These are phyloP conservation scores for Danio jaintianensis DNA, from an alignment of 2,797 vertebrate genomes.

Conservation along the genomic window DNA sequence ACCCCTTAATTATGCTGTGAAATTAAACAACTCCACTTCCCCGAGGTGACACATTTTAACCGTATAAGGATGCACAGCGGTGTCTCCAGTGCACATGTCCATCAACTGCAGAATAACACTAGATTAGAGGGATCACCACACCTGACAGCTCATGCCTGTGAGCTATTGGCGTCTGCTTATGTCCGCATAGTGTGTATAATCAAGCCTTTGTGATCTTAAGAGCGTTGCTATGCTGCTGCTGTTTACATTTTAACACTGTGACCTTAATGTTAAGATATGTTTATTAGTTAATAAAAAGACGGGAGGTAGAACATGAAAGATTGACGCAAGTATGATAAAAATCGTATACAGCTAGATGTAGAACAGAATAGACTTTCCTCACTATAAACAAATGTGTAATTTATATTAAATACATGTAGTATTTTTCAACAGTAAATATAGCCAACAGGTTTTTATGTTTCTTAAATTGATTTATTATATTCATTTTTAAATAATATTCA, in stretches of 20 bases:
- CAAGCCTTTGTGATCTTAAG: constrained; percentile 46
- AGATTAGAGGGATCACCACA: constrained; percentile 62
- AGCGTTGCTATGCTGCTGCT: constrained; percentile 48
- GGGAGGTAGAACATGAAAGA: constrained; percentile 38
- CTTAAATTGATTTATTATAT: too few relatives aligned
- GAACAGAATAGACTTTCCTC: constrained; percentile 38
- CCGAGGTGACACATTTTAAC: constrained; percentile 62
- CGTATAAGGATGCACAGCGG: constrained; percentile 37
- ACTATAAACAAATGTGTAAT: not conserved
- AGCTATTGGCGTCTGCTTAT: constrained; percentile 58
- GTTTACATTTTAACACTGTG: constrained; percentile 56
- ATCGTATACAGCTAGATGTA: not conserved
- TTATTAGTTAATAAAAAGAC: constrained; percentile 48
- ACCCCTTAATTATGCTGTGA: constrained; percentile 45
- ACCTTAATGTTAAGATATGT: constrained; percentile 48
- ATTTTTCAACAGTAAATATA: too few relatives aligned
- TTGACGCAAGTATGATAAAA: constrained; percentile 34
- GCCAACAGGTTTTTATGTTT: too few relatives aligned
- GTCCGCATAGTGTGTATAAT: constrained; percentile 41
- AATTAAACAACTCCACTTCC: constrained; percentile 63
- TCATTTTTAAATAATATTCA: too few relatives aligned
- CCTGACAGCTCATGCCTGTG: constrained; percentile 63
- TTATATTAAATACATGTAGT: too few relatives aligned
- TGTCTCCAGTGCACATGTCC: constrained; percentile 66
- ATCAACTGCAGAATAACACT: constrained; percentile 68